Evolutionary conservation across 2,113 vertebrate species (phyloP), one percentile per base, ranked within the genome.

Genomic region (Semicossyphus pulcher): DNA sequence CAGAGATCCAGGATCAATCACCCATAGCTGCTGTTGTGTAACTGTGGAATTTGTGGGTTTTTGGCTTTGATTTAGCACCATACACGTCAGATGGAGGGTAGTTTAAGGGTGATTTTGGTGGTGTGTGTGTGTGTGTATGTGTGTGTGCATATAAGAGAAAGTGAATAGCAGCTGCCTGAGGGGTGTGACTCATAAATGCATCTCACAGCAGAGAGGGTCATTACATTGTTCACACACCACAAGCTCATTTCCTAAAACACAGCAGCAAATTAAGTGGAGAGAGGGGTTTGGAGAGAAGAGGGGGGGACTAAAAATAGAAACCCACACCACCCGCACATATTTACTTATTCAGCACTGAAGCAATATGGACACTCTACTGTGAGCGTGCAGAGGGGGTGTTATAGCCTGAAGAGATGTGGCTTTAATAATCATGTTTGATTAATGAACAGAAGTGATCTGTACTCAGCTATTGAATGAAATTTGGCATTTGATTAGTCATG

Each of bases 161-260:
- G 65, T 4, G 68, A 74, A 63, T 51, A 45, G 72, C 53, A 45
- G 72, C 53, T 47, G 85, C 86, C 72, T 75, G 81, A 75, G 80
- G 85, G 81, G 84, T 86, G 88, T 89, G 86, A 90, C 59, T 90
- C 89, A 91, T 88, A 86, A 92, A 88, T 92, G 91, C 79, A 44
- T 81, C 76, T 83, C 81, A 75, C 75, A 85, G 86, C 77, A 85
- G 72, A 89, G 83, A 90, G 88, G 88, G 88, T 89, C 89, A 92
- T 92, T 92, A 91, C 83, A 86, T 78, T 87, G 85, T 91, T 90
- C 91, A 86, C 89, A 90, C 91, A 88, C 83, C 70, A 71, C 64
- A 15, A 80, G 81, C 89, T 90, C 90, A 82, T 91, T 91, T 91
- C 89, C 88, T 90, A 89, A 92, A 92, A 91, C 89, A 90, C 88